Evolutionary conservation across 2,113 vertebrate species (phyloP).

Genomic region (Paracyprichromis sp.): DNA sequence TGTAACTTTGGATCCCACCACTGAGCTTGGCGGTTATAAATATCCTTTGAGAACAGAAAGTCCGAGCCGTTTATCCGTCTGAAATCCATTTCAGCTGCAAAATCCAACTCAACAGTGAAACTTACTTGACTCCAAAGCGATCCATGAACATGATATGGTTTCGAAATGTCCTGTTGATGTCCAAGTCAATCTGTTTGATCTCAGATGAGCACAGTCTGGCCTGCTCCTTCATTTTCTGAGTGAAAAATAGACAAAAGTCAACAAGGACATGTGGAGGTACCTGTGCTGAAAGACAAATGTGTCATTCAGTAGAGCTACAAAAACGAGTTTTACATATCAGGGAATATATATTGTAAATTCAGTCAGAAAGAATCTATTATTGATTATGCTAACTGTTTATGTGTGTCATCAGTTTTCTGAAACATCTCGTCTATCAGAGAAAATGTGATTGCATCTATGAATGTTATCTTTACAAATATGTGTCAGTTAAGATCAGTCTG

Average conservation of each 20-base stretch:
- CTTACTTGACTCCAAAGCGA: constrained; percentile 87
- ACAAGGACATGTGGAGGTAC: not conserved
- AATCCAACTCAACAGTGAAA: not conserved
- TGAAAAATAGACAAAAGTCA: not conserved
- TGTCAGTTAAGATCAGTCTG: not conserved
- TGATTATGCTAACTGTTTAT: not conserved
- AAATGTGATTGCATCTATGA: not conserved
- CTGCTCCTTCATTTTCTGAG: constrained; percentile 85
- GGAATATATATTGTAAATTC: not conserved
- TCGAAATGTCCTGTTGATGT: constrained; percentile 86
- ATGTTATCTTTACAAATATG: not conserved
- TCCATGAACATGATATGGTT: constrained; percentile 93
- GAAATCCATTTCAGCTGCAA: not conserved
- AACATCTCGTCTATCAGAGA: rapidly evolving
- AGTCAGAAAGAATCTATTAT: not conserved
- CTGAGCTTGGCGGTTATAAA: not conserved
- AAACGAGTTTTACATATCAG: not conserved
- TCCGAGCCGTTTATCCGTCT: rapidly evolving
- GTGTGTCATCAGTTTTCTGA: not conserved
- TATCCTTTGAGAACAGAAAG: not conserved
- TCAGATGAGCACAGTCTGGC: constrained; percentile 76
- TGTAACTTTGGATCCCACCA: not conserved
- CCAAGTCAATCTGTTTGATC: constrained; percentile 89
- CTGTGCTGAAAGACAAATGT: not conserved
- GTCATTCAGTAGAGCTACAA: not conserved